Evolutionary conservation across 2,113 vertebrate genomes (phyloP), one percentile per base, ranked within the genome.

Genomic region (Antennarius striatus): DNA sequence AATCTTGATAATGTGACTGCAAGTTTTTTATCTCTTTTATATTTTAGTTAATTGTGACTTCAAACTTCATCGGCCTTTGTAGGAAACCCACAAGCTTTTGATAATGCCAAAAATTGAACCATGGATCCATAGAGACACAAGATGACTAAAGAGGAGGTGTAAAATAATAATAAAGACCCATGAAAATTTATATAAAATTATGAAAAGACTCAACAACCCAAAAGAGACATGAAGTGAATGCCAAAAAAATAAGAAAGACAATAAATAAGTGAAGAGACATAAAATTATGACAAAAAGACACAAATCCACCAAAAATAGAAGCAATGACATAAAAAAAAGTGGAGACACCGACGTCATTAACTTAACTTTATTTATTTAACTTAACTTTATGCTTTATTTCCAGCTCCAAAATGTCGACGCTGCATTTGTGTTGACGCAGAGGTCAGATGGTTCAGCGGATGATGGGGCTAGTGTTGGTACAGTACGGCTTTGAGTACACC

Each of bases 401-500:
- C 76, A 87, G 76, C 66, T 71, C 52, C 59, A 60, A 3, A 48
- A 73, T 85, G 68, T 54, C 4, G 0, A 29, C 56, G 1, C 53
- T 9, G 67, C 29, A 1, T 15, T 14, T n/a, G 3, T 47, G 5
- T 2, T 80, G 28, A 53, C 15, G 4, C 43, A 13, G 57, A 45
- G 47, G 46, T n/a, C 57, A 3, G 13, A 5, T 10, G n/a, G 4
- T 12, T 2, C 63, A 13, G 52, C 7, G 28, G 49, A 86, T 91
- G 74, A 92, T 94, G 66, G 93, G 88, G 63, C 84, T 93, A 11
- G 96, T 98, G 77, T 81, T 88, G 69, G 96, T 98, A 86, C 93
- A 95, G 62, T 92, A 93, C 36, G 91, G 92, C 62, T 99, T 91
- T 54, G 90, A 96, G 81, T 98, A 98, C 86, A 92, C 76, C 0